These are phyloP conservation scores for Astropecten irregularis DNA, from an alignment of 53 echinoderm and acorn worm genomes.

Conservation along the genomic window DNA sequence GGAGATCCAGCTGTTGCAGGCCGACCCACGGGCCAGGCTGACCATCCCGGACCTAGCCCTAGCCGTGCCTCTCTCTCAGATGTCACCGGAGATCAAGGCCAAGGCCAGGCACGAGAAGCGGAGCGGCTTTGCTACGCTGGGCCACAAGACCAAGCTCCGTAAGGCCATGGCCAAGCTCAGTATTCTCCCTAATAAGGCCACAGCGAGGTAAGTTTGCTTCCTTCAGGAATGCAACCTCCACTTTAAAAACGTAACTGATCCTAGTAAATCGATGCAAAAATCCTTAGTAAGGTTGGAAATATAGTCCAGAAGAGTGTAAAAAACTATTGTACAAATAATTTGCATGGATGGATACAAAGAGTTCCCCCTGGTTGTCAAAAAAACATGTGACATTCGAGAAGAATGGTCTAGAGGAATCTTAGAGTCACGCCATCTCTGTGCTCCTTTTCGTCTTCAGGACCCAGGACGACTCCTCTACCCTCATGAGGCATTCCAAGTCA, in stretches of 20 bases:
- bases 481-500: conserved; percentile 66
- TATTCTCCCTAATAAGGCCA: conserved; percentile 94
- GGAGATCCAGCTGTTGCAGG: conserved; percentile 92
- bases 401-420: too few species aligned
- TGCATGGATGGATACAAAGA: too few species aligned
- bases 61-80: conserved; percentile 55
- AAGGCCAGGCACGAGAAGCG: conserved; percentile 85
- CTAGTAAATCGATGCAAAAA: too few species aligned
- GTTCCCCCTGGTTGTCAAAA: too few species aligned
- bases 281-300: too few species aligned
- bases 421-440: too few species aligned
- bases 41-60: conserved; percentile 77
- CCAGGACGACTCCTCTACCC: conserved; percentile 61
- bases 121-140: conserved; percentile 70
- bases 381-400: too few species aligned
- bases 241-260: too few species aligned
- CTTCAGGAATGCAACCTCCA: too few species aligned
- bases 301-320: too few species aligned
- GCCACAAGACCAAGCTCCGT: conserved; percentile 87
- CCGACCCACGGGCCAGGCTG: conserved; percentile 95
- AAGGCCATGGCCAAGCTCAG: conserved; percentile 96
- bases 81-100: conserved; percentile 91
- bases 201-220: conserved; percentile 72
- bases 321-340: too few species aligned
- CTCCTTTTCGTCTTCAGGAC: conserved; percentile 28